Percentiles rank a stretch among this genome's conserved stretches.
Conservation (phyloP, 1,140 invertebrate species). For the Orius laevigatus region DNA sequence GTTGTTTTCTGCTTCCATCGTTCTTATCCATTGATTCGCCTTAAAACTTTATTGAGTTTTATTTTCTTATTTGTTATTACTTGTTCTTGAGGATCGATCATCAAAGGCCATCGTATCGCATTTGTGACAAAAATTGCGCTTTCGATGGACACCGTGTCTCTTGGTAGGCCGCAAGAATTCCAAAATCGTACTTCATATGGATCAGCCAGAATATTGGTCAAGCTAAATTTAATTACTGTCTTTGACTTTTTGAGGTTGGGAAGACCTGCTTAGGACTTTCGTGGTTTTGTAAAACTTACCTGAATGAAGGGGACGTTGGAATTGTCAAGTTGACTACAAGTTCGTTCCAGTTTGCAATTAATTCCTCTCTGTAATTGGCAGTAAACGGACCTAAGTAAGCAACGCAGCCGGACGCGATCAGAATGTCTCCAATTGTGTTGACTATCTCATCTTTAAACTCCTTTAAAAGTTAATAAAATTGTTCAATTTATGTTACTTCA, state of each 20-base stretch:
- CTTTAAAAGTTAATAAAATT: constrained; percentile 11
- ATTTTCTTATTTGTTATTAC: constrained; percentile 26
- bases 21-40: constrained; percentile 73
- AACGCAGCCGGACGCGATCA: constrained; percentile 67
- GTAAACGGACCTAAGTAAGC: constrained; percentile 83
- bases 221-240: constrained; percentile 29
- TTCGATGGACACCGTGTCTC: constrained; percentile 69
- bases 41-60: constrained; percentile 23
- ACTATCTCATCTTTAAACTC: constrained; percentile 25
- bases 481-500: constrained; percentile 31
- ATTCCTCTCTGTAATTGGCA: constrained; percentile 46
- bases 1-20: constrained; percentile 56
- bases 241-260: background rate
- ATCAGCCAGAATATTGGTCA: constrained; percentile 61
- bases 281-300: constrained; percentile 9
- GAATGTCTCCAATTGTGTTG: constrained; percentile 61
- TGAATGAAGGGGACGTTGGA: constrained; percentile 46
- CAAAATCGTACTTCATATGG: constrained; percentile 67
- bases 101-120: constrained; percentile 64
- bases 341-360: constrained; percentile 48
- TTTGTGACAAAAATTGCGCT: constrained; percentile 73
- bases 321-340: constrained; percentile 44
- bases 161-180: constrained; percentile 66
- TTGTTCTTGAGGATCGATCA: constrained; percentile 84
- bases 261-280: background rate